phyloP scores from a whole-genome alignment of 2,888 invertebrate species.

The Cloeon dipterum region DNA sequence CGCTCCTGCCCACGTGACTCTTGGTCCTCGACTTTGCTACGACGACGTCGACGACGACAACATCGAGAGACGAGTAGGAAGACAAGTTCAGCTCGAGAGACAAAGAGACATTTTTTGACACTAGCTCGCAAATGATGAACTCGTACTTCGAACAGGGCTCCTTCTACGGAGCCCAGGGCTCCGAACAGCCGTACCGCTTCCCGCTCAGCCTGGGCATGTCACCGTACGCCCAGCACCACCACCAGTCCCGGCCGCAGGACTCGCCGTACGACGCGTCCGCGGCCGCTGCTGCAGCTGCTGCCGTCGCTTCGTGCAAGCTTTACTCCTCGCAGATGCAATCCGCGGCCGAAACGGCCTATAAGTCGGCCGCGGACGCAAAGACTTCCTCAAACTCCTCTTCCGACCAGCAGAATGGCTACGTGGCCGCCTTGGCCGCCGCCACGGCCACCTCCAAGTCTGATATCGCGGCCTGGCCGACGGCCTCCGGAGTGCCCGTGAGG shows the following conservation, averaged over 20 bases:
- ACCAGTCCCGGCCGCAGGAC: constrained; percentile 67
- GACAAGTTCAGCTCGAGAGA: too few species aligned
- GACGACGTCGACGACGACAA: not conserved
- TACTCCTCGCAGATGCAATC: constrained; percentile 32
- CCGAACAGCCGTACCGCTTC: constrained; percentile 58
- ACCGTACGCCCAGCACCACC: constrained; percentile 44
- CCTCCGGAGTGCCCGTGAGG: constrained; percentile 37
- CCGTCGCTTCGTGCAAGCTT: constrained; percentile 51
- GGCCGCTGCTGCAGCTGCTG: constrained; percentile 14
- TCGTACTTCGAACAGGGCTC: constrained; percentile 91
- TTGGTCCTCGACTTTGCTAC: constrained; percentile 1
- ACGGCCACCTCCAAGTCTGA: constrained; percentile 19
- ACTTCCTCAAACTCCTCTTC: constrained; percentile 5
- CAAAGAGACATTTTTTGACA: constrained; percentile 15
- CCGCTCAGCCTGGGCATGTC: constrained; percentile 49
- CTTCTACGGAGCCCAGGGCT: constrained; percentile 75
- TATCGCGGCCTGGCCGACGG: constrained; percentile 43
- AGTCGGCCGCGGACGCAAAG: constrained; percentile 12
- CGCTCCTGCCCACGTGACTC: constrained; percentile 4
- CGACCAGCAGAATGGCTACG: constrained; percentile 27
- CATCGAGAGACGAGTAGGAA: constrained; percentile 12
- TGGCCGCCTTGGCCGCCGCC: constrained; percentile 32
- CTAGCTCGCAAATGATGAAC: constrained; percentile 54
- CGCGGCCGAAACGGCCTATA: constrained; percentile 8
- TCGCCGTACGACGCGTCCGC: constrained; percentile 71